Conservation (phyloP, 1,140 invertebrate genomes). For the Watersipora subatra region DNA sequence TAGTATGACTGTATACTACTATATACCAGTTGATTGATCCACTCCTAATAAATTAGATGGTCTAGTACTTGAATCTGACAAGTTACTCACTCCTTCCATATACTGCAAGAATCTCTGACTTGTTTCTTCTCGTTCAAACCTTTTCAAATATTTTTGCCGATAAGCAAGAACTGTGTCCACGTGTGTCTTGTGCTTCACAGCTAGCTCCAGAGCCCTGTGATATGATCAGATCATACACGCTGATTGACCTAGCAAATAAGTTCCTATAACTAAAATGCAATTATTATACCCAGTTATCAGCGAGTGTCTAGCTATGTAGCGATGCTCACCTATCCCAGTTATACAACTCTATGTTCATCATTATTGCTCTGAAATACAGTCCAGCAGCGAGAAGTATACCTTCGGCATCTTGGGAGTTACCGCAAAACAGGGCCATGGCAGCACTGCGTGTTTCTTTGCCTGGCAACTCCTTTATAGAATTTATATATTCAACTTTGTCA, state of each 20-base stretch:
- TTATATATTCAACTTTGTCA: slow-evolving; percentile 80
- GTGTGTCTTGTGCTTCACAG: slow-evolving; percentile 61
- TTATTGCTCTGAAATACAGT: slow-evolving; percentile 60
- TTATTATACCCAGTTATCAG: too few species aligned
- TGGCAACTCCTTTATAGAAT: slow-evolving; percentile 57
- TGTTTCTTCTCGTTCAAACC: slow-evolving; percentile 60
- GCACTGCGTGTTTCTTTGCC: slow-evolving; percentile 55
- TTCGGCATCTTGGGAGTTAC: slow-evolving; percentile 66
- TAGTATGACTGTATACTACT: too few species aligned
- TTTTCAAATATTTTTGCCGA: slow-evolving; percentile 58
- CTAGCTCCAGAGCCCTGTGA: slow-evolving; percentile 65
- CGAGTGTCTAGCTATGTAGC: too few species aligned
- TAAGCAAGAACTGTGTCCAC: slow-evolving; percentile 64
- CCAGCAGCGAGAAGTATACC: slow-evolving; percentile 64
- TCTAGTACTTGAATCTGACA: not conserved
- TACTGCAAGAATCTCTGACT: slow-evolving; percentile 57
- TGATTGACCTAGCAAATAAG: not conserved
- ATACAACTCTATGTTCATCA: slow-evolving; percentile 64
- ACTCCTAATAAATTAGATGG: not conserved
- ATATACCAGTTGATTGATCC: not conserved
- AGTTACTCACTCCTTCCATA: slow-evolving; percentile 47
- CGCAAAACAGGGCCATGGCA: slow-evolving; percentile 64
- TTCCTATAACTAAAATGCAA: too few species aligned
- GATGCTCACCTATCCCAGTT: slow-evolving; percentile 56
- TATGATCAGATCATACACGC: slow-evolving; percentile 1